phyloP scores from a whole-genome alignment of 2,888 invertebrate species.

The Drosophila paranaensis region DNA sequence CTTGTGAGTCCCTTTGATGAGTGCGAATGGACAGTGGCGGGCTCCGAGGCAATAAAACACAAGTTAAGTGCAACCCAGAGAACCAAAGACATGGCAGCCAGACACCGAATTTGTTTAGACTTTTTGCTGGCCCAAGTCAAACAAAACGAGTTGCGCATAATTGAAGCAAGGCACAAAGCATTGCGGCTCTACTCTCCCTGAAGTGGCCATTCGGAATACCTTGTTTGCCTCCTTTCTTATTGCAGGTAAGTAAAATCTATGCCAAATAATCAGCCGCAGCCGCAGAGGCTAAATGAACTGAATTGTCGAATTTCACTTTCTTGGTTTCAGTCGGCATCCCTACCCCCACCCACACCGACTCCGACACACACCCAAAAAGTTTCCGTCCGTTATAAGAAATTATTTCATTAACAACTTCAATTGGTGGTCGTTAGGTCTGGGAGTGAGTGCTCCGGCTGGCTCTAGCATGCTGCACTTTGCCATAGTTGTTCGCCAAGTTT shows the following conservation, averaged over 20 bases:
- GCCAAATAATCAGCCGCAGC: conserved; percentile 53
- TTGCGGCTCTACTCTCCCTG: conserved; percentile 1
- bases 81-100: conserved; percentile 16
- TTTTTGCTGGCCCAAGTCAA: conserved; percentile 64
- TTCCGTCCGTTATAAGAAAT: conserved; percentile 63
- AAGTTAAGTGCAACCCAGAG: conserved; percentile 58
- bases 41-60: conserved; percentile 61
- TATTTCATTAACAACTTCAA: conserved; percentile 79
- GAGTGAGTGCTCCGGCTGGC: background rate
- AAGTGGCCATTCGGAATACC: conserved; percentile 31
- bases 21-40: conserved; percentile 58
- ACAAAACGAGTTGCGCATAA: conserved; percentile 77
- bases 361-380: conserved; percentile 36
- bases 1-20: conserved; percentile 58
- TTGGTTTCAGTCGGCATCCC: conserved; percentile 20
- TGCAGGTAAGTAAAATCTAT: conserved; percentile 54
- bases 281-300: conserved; percentile 44
- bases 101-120: conserved; percentile 69
- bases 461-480: conserved; percentile 33
- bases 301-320: conserved; percentile 75
- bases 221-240: background rate
- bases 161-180: conserved; percentile 75
- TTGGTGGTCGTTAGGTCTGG: conserved; percentile 63
- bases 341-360: background rate
- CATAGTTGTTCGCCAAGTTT: conserved; percentile 60